Evolutionary conservation across 2,888 invertebrate genomes (phyloP), one percentile per base, ranked within the genome.

Genomic region (Abrostola triplasia): DNA sequence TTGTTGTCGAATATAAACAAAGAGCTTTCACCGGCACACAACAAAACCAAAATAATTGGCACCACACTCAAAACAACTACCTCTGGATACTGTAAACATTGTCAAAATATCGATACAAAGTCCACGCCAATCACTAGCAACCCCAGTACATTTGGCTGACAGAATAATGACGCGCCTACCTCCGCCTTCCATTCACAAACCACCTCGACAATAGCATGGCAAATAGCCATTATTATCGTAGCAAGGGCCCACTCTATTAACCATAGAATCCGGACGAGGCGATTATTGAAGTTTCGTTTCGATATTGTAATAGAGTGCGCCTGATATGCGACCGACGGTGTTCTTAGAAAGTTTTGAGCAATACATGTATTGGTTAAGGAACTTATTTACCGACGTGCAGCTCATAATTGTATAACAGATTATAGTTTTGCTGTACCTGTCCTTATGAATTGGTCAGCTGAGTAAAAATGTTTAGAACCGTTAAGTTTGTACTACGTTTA

Each of bases 151-250:
- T 86, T 87, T 76, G 85, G 65, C 83, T 85, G 85, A 85, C 88
- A 86, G 85, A 86, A 90, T 90, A 91, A 91, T 88, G 90, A 91
- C 89, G 88, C 83, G 90, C 92, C 92, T 89, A 92, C 93, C 92
- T 91, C 85, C 83, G 84, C 81, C 82, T 82, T 80, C 89, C 86
- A 92, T 94, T 92, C 87, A 90, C 77, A 73, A 87, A 89, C 90
- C 88, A 87, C 89, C 84, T 88, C 89, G 88, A 93, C 93, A 94
- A 94, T 92, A 82, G 92, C 86, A 86, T 84, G 83, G 92, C 92
- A 93, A 93, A 93, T 93, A 93, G 83, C 90, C 85, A 89, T 92
- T 93, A 93, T 92, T 90, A 88, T 86, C 83, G 82, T 84, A 81
- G 84, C 85, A 81, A 84, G 84, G 83, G 83, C 82, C 77, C 64